phyloP scores from a whole-genome alignment of 2,113 vertebrate genomes.

The Elachura formosa region DNA sequence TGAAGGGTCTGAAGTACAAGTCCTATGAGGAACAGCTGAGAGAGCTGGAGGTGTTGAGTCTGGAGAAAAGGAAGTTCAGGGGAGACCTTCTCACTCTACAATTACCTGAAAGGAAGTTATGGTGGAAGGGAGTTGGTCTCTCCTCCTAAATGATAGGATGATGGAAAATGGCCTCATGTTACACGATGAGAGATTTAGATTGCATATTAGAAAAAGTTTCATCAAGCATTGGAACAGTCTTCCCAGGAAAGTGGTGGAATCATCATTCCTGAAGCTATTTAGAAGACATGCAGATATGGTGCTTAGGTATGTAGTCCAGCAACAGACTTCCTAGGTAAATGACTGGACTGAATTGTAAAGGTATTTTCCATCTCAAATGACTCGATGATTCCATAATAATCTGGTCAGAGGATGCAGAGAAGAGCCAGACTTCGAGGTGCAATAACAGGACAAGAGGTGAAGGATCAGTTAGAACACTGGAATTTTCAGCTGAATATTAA shows the following conservation, averaged over 20 bases:
- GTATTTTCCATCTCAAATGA: background rate
- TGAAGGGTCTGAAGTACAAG: background rate
- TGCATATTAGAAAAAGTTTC: background rate
- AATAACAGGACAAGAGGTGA: background rate
- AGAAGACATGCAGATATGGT: rapidly evolving
- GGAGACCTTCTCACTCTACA: background rate
- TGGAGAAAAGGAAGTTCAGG: background rate
- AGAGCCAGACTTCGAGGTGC: background rate
- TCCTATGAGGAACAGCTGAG: background rate
- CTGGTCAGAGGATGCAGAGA: background rate
- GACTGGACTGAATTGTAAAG: background rate
- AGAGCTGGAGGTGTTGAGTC: background rate
- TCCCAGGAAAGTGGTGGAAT: background rate
- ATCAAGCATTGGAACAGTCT: background rate
- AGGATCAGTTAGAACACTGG: background rate
- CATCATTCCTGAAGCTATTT: background rate
- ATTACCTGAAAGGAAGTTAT: background rate
- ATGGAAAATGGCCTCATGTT: background rate
- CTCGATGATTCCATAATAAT: background rate
- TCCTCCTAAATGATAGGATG: background rate
- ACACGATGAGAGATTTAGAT: background rate
- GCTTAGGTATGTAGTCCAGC: background rate
- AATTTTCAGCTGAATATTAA: background rate
- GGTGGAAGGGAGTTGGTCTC: background rate
- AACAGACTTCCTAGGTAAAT: background rate